Evolutionary conservation across 2,113 vertebrate species (phyloP).

Genomic region (Varanus komodoensis): DNA sequence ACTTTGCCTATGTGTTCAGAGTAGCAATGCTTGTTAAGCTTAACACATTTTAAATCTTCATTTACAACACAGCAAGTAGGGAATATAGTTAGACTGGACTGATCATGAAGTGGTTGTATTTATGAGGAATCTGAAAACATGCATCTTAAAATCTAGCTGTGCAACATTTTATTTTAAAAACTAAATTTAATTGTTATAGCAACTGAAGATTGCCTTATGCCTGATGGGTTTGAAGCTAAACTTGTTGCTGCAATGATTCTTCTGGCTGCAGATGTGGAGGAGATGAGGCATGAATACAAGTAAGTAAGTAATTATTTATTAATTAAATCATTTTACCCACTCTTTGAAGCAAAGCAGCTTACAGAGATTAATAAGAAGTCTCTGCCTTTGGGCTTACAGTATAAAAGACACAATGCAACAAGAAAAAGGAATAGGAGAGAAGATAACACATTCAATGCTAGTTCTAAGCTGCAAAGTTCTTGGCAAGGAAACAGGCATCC

Average conservation of each 20-base stretch:
- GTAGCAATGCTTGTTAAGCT: not conserved
- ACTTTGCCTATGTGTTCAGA: not conserved
- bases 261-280: slow-evolving; percentile 82
- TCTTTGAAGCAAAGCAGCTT: not conserved
- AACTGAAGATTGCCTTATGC: slow-evolving; percentile 81
- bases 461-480: not conserved
- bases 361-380: not conserved
- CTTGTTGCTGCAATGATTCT: slow-evolving; percentile 86
- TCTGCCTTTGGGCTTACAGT: not conserved
- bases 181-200: slow-evolving; percentile 59
- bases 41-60: not conserved
- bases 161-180: slow-evolving; percentile 38
- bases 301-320: slow-evolving; percentile 47
- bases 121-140: not conserved
- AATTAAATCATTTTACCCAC: not conserved
- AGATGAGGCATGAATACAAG: slow-evolving; percentile 65
- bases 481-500: not conserved
- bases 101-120: not conserved
- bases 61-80: not conserved
- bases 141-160: not conserved
- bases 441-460: not conserved
- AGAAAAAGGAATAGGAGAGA: not conserved
- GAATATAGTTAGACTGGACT: not conserved
- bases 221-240: slow-evolving; percentile 87
- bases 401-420: not conserved